phyloP scores from a whole-genome alignment of 2,113 vertebrate species.

The Isurus oxyrinchus region DNA sequence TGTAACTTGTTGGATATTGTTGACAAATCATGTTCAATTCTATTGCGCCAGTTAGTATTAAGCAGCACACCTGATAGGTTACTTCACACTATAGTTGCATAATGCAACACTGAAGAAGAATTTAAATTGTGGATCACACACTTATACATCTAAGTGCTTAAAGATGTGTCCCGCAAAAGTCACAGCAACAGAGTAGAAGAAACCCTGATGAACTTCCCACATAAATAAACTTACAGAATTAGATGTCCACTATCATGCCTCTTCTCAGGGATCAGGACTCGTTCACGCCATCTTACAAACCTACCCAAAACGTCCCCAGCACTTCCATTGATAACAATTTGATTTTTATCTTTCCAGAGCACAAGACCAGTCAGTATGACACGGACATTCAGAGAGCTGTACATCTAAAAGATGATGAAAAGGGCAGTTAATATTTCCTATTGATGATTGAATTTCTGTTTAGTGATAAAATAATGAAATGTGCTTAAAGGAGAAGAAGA shows the following conservation, averaged over 20 bases:
- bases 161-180: background rate
- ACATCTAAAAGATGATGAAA: slow-evolving; percentile 58
- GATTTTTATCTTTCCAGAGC: slow-evolving; percentile 63
- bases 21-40: background rate
- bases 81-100: too few species aligned
- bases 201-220: background rate
- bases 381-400: slow-evolving; percentile 67
- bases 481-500: background rate
- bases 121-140: background rate
- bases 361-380: slow-evolving; percentile 68
- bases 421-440: background rate
- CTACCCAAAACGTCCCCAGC: slow-evolving; percentile 59
- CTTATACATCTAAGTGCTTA: background rate
- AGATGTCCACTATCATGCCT: slow-evolving; percentile 67
- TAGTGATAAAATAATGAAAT: background rate
- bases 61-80: background rate
- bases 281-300: slow-evolving; percentile 68
- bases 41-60: background rate
- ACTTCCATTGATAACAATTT: slow-evolving; percentile 53
- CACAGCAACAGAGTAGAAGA: background rate
- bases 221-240: slow-evolving; percentile 61
- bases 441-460: background rate
- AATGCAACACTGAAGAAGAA: background rate
- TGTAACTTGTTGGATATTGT: background rate
- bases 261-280: slow-evolving; percentile 42